Evolutionary conservation across 2,797 vertebrate genomes (phyloP), one percentile per base, ranked within the genome.

Genomic region (Melanogrammus aeglefinus): DNA sequence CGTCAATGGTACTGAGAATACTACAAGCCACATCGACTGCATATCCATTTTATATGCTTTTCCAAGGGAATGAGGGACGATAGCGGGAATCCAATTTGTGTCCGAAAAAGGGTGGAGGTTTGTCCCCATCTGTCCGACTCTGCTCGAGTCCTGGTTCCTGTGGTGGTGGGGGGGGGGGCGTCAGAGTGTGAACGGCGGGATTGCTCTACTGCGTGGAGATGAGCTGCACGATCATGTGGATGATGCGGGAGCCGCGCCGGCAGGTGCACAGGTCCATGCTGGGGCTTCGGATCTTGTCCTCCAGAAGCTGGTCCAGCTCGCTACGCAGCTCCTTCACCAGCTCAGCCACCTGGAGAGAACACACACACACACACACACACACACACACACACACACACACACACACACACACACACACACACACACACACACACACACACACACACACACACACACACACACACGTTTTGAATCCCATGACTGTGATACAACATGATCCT

Each of bases 241-340:
- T 99, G 90, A 99, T 99, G 73, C 94, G 95, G 24, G 97, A 99
- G 18, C 98, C 97, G 0, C 97, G 94, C 18, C 97, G 97, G 78
- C 97, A 99, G 76, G 87, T 92, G 80, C 95, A 96, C 78, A 99
- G 86, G 88, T 99, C 96, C 87, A 97, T 97, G 91, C 94, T 97
- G 0, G 98, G 98, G 74, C 91, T 97, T 85, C 93, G 95, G 87
- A 99, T 98, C 90, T 99, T 99, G 84, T 99, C 97, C 86, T 99
- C 97, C 77, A 99, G 93, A 18, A 99, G 94, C 88, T 97, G 95
- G 90, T 99, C 98, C 51, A 99, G 91, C 87, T 99, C 97, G 74
- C 94, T 95, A 74, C 97, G 96, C 82, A 99, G 91, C 91, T 98
- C 97, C 70, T 96, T 98, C 73, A 99, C 95, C 88, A 99, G 88